Base-by-base conservation (phyloP, 2,113 vertebrate species). In the Helogale parvula region DNA sequence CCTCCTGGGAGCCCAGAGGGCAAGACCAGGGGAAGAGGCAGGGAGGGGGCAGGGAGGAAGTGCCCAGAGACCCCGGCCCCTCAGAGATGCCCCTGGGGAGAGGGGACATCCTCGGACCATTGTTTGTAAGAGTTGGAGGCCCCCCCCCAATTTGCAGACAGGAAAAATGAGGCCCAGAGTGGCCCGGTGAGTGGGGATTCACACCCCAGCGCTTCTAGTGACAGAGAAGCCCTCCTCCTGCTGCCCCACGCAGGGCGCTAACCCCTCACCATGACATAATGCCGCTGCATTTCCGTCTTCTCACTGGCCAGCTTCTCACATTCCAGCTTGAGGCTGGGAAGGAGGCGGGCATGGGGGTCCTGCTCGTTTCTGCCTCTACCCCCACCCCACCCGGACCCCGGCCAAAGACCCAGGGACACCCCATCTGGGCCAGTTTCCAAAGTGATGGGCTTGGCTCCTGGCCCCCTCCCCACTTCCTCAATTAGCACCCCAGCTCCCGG, bases 241-340 rank as follows among this genome's bases (percentile, higher is more conserved):
- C 68, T 29, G 35, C 52, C 68, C 41, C 25, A 1, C 33, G 7
- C 77, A 4, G 31, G 35, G 29, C 9, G 5, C 10, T 0, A 0
- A 5, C 65, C 0, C 82, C 99, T 98, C 97, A 99, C 99, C 99
- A 99, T 99, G 88, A 99, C 98, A 93, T 99, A 99, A 94, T 99
- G 99, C 19, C 99, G 93, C 91, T 99, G 99, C 99, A 99, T 99
- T 94, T 99, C 99, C 0, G 99, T 99, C 98, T 99, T 99, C 98
- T 99, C 99, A 0, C 98, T 99, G 88, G 98, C 98, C 98, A 99
- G 96, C 94, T 99, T 99, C 98, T 99, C 99, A 6, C 99, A 99
- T 83, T 99, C 99, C 98, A 99, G 98, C 97, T 99, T 99, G 98
- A 99, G 98, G 96, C 99, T 99, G 98, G 81, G 96, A 76, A 80